These are phyloP conservation scores for Eugnorisma glareosa DNA, from an alignment of 2,888 invertebrate genomes.

Conservation along the genomic window DNA sequence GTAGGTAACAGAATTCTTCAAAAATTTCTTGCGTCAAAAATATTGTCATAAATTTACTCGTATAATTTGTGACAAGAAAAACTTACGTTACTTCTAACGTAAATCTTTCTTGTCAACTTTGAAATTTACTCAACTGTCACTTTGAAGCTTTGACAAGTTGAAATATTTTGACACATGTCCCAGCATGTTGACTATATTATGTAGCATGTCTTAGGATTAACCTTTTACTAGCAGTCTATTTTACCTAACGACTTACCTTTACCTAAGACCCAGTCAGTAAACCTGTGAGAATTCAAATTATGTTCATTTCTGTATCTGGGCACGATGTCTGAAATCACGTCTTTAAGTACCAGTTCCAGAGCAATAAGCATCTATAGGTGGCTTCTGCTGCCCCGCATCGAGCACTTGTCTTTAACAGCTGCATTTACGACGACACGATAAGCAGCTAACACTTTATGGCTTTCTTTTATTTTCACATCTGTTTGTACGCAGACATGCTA, in stretches of 20 bases:
- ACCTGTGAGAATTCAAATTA: background rate
- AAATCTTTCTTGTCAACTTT: background rate
- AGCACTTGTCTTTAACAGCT: conserved; percentile 48
- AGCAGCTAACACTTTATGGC: conserved; percentile 39
- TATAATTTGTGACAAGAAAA: no score
- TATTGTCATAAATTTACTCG: no score
- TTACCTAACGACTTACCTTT: background rate
- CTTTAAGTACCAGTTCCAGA: conserved; percentile 7
- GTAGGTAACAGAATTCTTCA: background rate
- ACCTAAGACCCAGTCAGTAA: background rate
- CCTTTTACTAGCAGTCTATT: background rate
- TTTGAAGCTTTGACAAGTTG: background rate
- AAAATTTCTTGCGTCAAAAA: background rate
- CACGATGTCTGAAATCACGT: background rate
- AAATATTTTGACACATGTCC: background rate
- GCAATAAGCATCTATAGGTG: conserved; percentile 9
- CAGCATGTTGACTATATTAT: background rate
- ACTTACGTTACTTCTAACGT: no score
- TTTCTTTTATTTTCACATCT: conserved; percentile 46
- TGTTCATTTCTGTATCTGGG: background rate
- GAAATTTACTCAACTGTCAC: background rate
- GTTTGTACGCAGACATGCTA: background rate
- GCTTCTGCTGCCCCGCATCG: conserved; percentile 18
- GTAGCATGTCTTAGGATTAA: background rate
- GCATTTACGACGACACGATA: conserved; percentile 40